phyloP scores from a whole-genome alignment of 2,113 vertebrate species.

The Triplophysa siluroides region DNA sequence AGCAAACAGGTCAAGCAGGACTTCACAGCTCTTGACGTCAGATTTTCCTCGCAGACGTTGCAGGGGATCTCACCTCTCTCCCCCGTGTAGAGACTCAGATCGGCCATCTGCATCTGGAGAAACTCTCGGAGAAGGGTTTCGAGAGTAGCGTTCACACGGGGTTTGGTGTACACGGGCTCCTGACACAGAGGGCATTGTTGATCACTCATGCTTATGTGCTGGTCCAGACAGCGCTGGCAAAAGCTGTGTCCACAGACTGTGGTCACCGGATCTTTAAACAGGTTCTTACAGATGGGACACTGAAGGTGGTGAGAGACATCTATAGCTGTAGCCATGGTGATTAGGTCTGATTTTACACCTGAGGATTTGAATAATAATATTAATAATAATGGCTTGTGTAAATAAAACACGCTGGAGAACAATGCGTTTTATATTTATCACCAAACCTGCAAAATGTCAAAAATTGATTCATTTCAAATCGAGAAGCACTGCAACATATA shows the following conservation, averaged over 20 bases:
- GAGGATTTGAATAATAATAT: too few species aligned
- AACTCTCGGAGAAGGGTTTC: constrained; percentile 35
- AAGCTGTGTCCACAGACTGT: constrained; percentile 67
- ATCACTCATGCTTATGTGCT: rapidly evolving
- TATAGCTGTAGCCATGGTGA: background rate
- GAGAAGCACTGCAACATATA: too few species aligned
- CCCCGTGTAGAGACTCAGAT: background rate
- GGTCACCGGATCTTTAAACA: constrained; percentile 61
- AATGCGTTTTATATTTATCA: too few species aligned
- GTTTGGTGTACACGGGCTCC: rapidly evolving
- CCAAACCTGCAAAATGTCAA: too few species aligned
- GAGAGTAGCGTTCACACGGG: constrained; percentile 54
- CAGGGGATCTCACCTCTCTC: constrained; percentile 78
- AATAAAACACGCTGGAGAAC: too few species aligned
- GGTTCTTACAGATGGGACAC: constrained; percentile 61
- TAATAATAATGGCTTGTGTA: too few species aligned
- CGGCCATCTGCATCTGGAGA: background rate
- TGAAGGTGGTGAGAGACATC: constrained; percentile 40
- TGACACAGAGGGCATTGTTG: constrained; percentile 59
- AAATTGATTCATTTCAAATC: too few species aligned
- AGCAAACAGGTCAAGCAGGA: constrained; percentile 88
- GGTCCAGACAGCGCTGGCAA: constrained; percentile 51
- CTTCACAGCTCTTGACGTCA: constrained; percentile 79
- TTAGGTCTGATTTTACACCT: background rate
- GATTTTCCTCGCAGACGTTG: constrained; percentile 80